Evolutionary conservation across 2,113 vertebrate genomes (phyloP).

Genomic region (Oncorhynchus masou): DNA sequence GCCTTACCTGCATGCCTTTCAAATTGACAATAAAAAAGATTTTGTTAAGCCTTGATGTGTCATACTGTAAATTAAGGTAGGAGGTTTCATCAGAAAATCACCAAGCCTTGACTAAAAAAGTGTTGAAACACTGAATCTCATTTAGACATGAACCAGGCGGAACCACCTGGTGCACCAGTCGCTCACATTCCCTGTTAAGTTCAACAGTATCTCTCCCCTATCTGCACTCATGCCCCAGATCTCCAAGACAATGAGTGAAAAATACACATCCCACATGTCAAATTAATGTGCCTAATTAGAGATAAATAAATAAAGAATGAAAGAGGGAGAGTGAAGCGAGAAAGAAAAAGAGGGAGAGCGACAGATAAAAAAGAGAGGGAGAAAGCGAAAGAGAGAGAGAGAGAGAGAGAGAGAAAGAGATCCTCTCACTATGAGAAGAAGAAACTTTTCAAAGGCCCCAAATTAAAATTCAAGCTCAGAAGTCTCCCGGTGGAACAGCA

Average conservation of each 20-base stretch:
- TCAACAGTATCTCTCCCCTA: neutral
- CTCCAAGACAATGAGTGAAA: neutral
- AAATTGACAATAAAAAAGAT: no score
- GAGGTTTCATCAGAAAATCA: no score
- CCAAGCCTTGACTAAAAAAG: no score
- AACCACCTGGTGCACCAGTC: no score
- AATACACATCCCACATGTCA: neutral
- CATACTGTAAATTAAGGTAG: no score
- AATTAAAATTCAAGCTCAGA: constrained; percentile 35
- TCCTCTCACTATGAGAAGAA: constrained; percentile 20
- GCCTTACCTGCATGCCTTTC: no score
- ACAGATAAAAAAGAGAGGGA: neutral
- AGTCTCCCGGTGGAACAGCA: constrained; percentile 24
- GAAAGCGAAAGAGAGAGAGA: neutral
- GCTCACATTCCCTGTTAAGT: neutral
- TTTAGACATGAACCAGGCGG: no score
- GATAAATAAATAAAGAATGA: no score
- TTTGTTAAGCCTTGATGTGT: no score
- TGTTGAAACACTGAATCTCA: no score
- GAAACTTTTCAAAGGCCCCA: neutral
- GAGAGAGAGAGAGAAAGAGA: neutral
- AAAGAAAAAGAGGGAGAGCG: neutral
- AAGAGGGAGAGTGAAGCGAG: no score
- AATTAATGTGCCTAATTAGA: no score
- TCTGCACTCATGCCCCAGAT: neutral